Base-by-base conservation (phyloP, 2,113 vertebrate genomes). In the Hucho hucho region DNA sequence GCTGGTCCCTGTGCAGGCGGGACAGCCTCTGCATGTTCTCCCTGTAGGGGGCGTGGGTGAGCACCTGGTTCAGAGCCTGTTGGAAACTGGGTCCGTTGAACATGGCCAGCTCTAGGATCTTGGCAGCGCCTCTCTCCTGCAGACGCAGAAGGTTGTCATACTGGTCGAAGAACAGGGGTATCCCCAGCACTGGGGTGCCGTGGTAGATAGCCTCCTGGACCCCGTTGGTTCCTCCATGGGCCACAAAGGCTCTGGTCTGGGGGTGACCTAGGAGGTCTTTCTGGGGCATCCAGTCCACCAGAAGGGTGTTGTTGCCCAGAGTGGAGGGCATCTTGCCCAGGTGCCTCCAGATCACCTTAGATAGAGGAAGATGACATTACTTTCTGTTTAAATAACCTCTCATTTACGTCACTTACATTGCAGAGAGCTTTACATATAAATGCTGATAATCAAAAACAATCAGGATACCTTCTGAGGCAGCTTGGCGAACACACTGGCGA, bases 171-270 rank as follows among this genome's bases (percentile, higher is more conserved):
- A 68, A 68, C 22, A 68, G 66, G 25, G 66, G 66, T 32, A 68
- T 68, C 13, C 66, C 66, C 66, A 68, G 29, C 32, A 68, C 32
- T 26, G 66, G 66, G 32, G 16, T 20, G 18, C 66, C 66, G 20
- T 68, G 65, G 65, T 68, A 68, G 32, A 68, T 68, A 20, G 65
- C 65, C 65, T 68, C 65, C 65, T 68, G 65, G 65, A 68, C 20
- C 11, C 65, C 65, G 0, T 68, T 68, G 18, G 65, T 68, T 68
- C 65, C 65, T 68, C 65, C 65, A 1, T 68, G 65, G 32, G 65
- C 65, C 65, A 68, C 65, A 12, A 68, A 68, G 9, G 32, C 65
- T 68, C 29, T 43, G 65, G 65, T 68, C 20, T 68, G 65, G 65
- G 65, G 65, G 29, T 68, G 65, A 6, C 65, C 65, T 32, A 68